Conservation (phyloP, 2,113 vertebrate genomes). For the Pomatorhinus ruficollis region DNA sequence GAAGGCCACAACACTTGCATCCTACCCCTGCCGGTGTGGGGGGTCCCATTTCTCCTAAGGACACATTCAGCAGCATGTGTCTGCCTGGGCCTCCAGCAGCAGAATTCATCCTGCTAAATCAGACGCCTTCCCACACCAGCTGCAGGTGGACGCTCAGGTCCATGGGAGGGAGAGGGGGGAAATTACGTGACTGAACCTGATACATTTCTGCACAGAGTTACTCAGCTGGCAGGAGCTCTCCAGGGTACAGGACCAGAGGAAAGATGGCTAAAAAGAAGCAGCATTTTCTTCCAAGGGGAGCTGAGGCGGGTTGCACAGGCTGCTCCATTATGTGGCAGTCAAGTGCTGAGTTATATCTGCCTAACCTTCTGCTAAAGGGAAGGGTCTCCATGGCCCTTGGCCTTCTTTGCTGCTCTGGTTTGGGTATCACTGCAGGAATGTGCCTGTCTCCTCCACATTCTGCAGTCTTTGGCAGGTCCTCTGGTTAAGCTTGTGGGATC, state of each 20-base stretch:
- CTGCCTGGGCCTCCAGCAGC: neutral
- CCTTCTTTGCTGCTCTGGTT: neutral
- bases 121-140: neutral
- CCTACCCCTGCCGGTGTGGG: fast-evolving
- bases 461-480: neutral
- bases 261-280: neutral
- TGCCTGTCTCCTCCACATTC: neutral
- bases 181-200: neutral
- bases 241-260: fast-evolving
- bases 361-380: fast-evolving
- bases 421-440: neutral
- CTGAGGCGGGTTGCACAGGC: fast-evolving
- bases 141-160: neutral
- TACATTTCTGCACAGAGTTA: neutral
- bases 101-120: fast-evolving
- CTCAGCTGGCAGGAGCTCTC: fast-evolving
- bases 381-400: neutral
- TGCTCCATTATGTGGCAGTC: neutral
- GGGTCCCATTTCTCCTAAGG: neutral
- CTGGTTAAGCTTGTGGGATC: fast-evolving
- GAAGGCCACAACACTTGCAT: neutral
- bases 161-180: neutral
- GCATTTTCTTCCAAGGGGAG: neutral
- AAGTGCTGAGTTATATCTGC: neutral
- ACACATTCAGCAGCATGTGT: neutral